Base-by-base conservation (phyloP, 2,888 invertebrate genomes). In the Heliconius aoede region DNA sequence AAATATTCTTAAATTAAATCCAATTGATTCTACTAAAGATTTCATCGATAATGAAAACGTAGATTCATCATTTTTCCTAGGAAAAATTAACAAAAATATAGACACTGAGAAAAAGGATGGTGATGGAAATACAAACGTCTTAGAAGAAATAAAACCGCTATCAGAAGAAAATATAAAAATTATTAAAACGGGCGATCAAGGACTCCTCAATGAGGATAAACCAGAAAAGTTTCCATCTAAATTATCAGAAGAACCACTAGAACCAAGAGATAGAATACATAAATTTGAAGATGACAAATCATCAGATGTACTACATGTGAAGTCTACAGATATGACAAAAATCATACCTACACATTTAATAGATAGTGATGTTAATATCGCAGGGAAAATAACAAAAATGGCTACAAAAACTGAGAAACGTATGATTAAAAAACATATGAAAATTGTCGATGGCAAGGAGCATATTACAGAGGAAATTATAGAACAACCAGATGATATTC, bases 401-500 rank as follows among this genome's bases (percentile, higher is more conserved):
- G 77, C 72, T 62, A 80, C 73, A 24, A 74, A 67, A 21, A 78
- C 62, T 4, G 79, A 73, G 61, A 78, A 77, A 55, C 79, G 79
- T 60, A 78, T 84, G 1, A 84, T 87, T 68, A 36, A 36, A 36
- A 95, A 96, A 79, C 95, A 95, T 81, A 95, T 96, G 8, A 96
- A 96, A 13, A 95, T 97, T 2, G 95, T 97, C 76, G 96, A 97
- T 86, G 85, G 85, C 9, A 84, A 84, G 78, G 84, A 84, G 79
- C 82, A 83, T 72, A 76, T 84, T 0, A 82, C 83, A 32, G 97
- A 97, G 89, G 97, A 97, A 90, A 90, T 97, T 0, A 94, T 97
- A 64, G 97, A 97, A 81, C 87, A 88, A 80, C 83, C 84, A 30
- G 83, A 85, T 74, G 83, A 83, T 26, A 82, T 81, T 11, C 78